Evolutionary conservation across 2,888 invertebrate species (phyloP).

Genomic region (Phlogophora meticulosa): DNA sequence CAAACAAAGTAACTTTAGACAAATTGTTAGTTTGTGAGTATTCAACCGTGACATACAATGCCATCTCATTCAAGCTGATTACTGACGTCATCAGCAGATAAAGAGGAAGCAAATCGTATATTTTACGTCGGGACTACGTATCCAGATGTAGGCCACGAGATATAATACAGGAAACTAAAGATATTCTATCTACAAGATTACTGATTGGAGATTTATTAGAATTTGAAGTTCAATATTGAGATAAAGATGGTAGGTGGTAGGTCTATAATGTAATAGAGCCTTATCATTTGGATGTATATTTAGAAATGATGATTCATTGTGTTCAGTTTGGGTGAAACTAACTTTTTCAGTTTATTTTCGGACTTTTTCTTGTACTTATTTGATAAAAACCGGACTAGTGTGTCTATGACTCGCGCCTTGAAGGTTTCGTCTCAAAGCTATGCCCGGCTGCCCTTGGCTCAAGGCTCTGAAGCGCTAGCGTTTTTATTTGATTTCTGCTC

Average conservation of each 20-base stretch:
- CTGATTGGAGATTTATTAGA: constrained; percentile 6
- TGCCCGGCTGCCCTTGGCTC: too few species aligned
- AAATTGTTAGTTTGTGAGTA: background rate
- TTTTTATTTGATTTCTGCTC: too few species aligned
- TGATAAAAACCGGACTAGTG: too few species aligned
- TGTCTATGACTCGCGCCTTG: too few species aligned
- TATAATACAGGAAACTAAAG: background rate
- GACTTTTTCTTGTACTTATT: too few species aligned
- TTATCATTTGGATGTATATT: constrained; percentile 13
- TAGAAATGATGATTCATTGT: constrained; percentile 7
- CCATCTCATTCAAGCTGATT: constrained; percentile 31
- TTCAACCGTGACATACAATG: constrained; percentile 28
- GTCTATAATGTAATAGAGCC: background rate
- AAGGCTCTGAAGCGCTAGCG: too few species aligned
- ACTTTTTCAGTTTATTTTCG: too few species aligned
- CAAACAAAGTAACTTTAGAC: background rate
- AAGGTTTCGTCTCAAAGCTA: too few species aligned
- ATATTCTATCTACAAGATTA: constrained; percentile 7
- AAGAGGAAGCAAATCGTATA: background rate
- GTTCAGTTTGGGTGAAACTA: constrained; percentile 1
- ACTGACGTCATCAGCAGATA: constrained; percentile 46
- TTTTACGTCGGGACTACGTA: background rate
- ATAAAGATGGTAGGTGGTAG: constrained; percentile 3
- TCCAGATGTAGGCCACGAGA: constrained; percentile 10
- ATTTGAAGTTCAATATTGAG: constrained; percentile 10